phyloP scores from a whole-genome alignment of 2,888 invertebrate genomes.

The Leptinotarsa juncta region DNA sequence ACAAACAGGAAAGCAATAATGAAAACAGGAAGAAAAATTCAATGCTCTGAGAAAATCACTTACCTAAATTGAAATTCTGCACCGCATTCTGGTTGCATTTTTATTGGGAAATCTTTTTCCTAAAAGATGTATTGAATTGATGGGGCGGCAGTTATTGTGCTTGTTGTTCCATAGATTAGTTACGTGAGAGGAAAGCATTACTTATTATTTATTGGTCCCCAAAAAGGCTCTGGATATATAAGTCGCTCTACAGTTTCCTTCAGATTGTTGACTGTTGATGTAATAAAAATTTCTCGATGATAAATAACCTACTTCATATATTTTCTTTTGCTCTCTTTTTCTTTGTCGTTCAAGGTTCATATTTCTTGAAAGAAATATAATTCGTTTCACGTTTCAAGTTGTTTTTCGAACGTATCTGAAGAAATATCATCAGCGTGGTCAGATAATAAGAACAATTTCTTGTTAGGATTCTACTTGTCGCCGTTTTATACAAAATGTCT shows the following conservation, averaged over 20 bases:
- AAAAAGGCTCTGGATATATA: conserved; percentile 55
- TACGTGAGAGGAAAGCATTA: conserved; percentile 65
- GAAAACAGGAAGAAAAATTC: conserved; percentile 35
- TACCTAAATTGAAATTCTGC: conserved; percentile 44
- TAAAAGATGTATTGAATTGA: conserved; percentile 55
- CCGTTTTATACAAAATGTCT: no score
- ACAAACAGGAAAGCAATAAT: conserved; percentile 34
- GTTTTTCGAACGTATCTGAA: background rate
- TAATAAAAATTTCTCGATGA: conserved; percentile 53
- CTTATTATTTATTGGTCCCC: conserved; percentile 63
- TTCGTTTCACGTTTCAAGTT: background rate
- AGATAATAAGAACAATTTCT: no score
- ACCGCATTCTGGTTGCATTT: conserved; percentile 52
- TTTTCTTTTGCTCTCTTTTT: conserved; percentile 39
- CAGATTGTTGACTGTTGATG: conserved; percentile 57
- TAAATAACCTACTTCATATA: conserved; percentile 49
- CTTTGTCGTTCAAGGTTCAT: conserved; percentile 33
- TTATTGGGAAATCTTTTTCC: conserved; percentile 56
- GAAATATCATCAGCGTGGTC: background rate
- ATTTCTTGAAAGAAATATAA: conserved; percentile 33
- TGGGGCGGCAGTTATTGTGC: conserved; percentile 64
- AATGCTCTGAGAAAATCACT: conserved; percentile 39
- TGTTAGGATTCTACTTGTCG: no score
- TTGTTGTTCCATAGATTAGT: conserved; percentile 65
- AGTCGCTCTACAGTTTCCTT: conserved; percentile 55